A percentile compares a stretch with the other conserved stretches of the same genome.
These are phyloP conservation scores for Diacarnus erythraeanus DNA, from an alignment of 37 sponge, comb jelly and placozoan species.

Conservation along the genomic window DNA sequence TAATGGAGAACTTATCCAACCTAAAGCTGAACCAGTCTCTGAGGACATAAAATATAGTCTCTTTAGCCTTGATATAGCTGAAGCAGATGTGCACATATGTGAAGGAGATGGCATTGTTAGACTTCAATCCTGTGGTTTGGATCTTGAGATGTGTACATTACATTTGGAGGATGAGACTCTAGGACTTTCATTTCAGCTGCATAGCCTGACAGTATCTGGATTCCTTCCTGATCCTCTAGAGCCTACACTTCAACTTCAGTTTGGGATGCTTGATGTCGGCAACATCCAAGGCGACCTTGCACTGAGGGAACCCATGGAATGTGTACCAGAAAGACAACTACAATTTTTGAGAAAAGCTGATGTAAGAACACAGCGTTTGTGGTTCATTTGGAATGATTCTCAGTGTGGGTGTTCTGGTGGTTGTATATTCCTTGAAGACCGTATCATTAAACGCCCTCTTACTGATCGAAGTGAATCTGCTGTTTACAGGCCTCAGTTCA, in stretches of 20 bases:
- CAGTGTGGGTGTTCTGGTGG: slow-evolving; percentile 74
- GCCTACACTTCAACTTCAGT: slow-evolving; percentile 10
- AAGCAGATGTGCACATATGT: slow-evolving; percentile 25
- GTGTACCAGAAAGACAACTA: slow-evolving; percentile 45
- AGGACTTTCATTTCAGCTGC: slow-evolving; percentile 43
- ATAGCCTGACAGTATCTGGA: slow-evolving; percentile 20
- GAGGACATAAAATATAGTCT: slow-evolving; percentile 66
- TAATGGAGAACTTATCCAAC: slow-evolving; percentile 41
- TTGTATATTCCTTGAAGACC: slow-evolving; percentile 50
- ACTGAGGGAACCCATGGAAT: slow-evolving; percentile 33
- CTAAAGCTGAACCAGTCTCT: slow-evolving; percentile 59
- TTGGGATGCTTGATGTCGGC: slow-evolving; percentile 31
- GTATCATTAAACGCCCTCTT: not conserved
- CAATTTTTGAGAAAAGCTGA: slow-evolving; percentile 61
- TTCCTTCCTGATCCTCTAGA: not conserved
- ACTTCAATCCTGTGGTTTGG: slow-evolving; percentile 60
- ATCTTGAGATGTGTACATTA: slow-evolving; percentile 48
- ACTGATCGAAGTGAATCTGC: not conserved
- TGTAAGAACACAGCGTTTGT: slow-evolving; percentile 31
- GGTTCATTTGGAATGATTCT: slow-evolving; percentile 56
- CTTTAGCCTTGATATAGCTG: slow-evolving; percentile 28
- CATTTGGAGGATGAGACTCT: slow-evolving; percentile 35
- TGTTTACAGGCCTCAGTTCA: slow-evolving; percentile 11
- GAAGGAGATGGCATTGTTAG: slow-evolving; percentile 28
- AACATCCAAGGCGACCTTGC: slow-evolving; percentile 44